Evolutionary conservation across 2,888 invertebrate species (phyloP), one percentile per base, ranked within the genome.

Genomic region (Agriopis leucophaearia): DNA sequence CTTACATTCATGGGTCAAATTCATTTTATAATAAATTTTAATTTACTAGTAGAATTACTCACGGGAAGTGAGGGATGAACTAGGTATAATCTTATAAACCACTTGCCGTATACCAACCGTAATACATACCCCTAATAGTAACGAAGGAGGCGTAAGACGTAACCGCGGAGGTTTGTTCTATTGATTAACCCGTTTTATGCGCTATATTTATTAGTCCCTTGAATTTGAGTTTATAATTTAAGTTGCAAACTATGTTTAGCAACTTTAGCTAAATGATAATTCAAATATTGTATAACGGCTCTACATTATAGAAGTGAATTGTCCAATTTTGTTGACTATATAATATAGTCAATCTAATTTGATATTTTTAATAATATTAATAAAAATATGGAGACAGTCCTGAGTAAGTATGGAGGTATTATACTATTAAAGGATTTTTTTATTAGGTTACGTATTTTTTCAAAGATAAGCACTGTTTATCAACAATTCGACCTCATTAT

Each of bases 401-500:
- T 27, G 18, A 48, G 18, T 48, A 10, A n/a, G 13, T 13, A n/a
- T 44, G 0, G 2, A 4, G 18, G 4, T 13, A 12, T n/a, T 38
- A 27, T 27, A 40, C 16, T 35, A 8, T 7, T 54, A 12, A 9
- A 40, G 12, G 54, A 54, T 16, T 8, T 38, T 9, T 38, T 6
- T 38, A 9, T 38, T n/a, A 38, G 8, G 35, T 52, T 36, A 52
- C 36, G 38, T 13, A 8, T 5, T 27, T 38, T 27, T 40, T 47
- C 15, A 36, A 35, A 54, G 57, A 55, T 56, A 70, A 64, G 45
- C 47, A 64, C 66, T 73, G 70, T 74, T 74, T 72, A 67, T 69
- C 59, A 72, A 72, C 69, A 63, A 57, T 51, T 51, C 16, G 44
- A 55, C 42, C 44, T 42, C 61, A 40, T 51, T 59, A 27, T 59